Base-by-base conservation (phyloP, 2,888 invertebrate species). In the Lasioglossum morio region DNA sequence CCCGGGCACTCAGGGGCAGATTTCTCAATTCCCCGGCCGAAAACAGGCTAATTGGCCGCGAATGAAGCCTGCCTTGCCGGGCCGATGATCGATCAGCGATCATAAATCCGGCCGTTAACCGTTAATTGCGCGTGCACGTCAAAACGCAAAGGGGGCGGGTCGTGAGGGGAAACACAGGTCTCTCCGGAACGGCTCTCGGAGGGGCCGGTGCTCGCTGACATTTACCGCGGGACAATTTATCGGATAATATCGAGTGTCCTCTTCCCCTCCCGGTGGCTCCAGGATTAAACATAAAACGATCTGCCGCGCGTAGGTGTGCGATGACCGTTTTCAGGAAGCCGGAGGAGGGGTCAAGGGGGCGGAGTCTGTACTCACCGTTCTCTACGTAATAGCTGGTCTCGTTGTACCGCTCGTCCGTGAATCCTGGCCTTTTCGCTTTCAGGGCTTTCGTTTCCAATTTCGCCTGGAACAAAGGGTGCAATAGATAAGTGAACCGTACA, bases 351-450 rank as follows among this genome's bases (percentile, higher is more conserved):
- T 4, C 60, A 23, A 5, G 14, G 19, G 66, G 63, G 63, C 16
- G 63, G 27, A 16, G 5, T 63, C 27, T 34, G 84, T 90, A 96
- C 97, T 97, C 95, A 98, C 99, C 98, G 96, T 99, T 98, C 96
- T 99, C 99, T 93, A 98, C 98, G 96, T 98, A 99, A 96, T 99
- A 99, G 81, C 98, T 98, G 34, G 99, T 98, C 96, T 98, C 98
- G 96, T 98, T 98, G 96, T 98, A 98, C 92, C 98, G 97, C 95
- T 98, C 98, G 95, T 98, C 98, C 60, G 98, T 98, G 95, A 98
- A 98, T 91, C 98, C 98, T 1, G 98, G 98, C 95, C 98, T 96
- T 95, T 98, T 98, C 84, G 98, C 98, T 96, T 98, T 98, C 92
- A 98, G 95, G 77, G 98, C 98, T 96, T 98, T 98, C 92, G 98